Base-by-base conservation (phyloP, 2,888 invertebrate species). In the Uropetala carovei region DNA sequence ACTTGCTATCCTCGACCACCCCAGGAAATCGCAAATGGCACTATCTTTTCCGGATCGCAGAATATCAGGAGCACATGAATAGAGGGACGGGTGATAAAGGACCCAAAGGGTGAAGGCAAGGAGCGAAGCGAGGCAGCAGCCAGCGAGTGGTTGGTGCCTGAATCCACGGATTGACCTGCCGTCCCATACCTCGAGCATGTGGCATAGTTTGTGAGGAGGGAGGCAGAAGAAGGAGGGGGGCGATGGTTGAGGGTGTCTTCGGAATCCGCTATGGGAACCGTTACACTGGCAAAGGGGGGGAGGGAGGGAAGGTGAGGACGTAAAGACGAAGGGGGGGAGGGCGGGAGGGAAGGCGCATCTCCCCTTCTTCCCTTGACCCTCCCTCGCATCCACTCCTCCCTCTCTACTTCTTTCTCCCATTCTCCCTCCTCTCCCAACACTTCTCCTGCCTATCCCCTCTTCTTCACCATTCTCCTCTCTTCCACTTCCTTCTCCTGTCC, bases 241-340 rank as follows among this genome's bases (percentile, higher is more conserved):
- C 13, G 89, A n/a, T 27, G 75, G 75, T 75, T 75, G 86, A 57
- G 86, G 58, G 59, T 86, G 59, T 68, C 64, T 89, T 64, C 30
- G 64, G 89, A 89, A 89, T 89, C 89, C 89, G 89, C 89, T 89
- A 89, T 64, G 59, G 68, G 89, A 89, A 89, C 89, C 89, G 89
- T 89, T 89, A 89, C 43, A 13, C 64, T 18, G 64, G 9, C 3
- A 16, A 13, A 8, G 56, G n/a, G 7, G 18, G 56, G 83, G 83
- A 8, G 56, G n/a, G 7, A 5, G 56, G 83, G 83, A 56, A 11
- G n/a, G 30, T 14, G 43, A 43, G 43, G 16, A 81, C 22, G 13
- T 13, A 30, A 30, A 14, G n/a, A n/a, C n/a, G n/a, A n/a, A 57
- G 85, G 57, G 56, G n/a, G n/a, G n/a, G 84, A 10, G 43, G 83